These are phyloP conservation scores for Falco peregrinus DNA, from an alignment of 2,797 vertebrate genomes.

Conservation along the genomic window DNA sequence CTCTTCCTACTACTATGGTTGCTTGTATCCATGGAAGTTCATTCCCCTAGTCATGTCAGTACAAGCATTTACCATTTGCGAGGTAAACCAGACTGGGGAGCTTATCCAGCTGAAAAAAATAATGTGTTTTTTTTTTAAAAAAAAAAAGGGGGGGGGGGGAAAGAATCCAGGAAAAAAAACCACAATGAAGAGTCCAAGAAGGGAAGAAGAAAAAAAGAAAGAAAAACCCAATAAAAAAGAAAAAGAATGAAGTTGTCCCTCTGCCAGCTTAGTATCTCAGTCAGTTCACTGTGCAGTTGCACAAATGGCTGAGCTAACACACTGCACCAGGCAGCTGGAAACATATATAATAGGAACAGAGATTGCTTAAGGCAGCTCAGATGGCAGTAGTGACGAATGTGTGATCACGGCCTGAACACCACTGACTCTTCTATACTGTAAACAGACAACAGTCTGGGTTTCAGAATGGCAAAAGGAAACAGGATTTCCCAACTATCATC, in stretches of 20 bases:
- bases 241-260: neutral
- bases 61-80: neutral
- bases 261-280: neutral
- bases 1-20: neutral
- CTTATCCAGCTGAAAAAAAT: neutral
- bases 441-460: neutral
- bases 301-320: neutral
- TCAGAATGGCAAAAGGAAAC: neutral
- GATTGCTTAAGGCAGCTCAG: slow-evolving; percentile 9
- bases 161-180: neutral
- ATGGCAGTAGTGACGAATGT: neutral
- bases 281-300: neutral
- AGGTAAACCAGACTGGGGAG: neutral
- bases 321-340: neutral
- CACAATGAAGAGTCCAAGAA: too few relatives aligned
- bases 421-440: neutral
- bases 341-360: neutral
- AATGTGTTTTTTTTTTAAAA: too few relatives aligned
- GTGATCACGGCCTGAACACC: neutral
- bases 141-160: neutral
- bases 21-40: neutral
- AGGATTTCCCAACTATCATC: neutral
- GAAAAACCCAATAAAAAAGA: neutral
- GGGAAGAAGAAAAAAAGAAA: neutral
- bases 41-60: neutral